Percentiles rank a stretch among this genome's conserved stretches.
phyloP scores from a whole-genome alignment of 2,113 vertebrate species.

The Pogonocichla stellata region DNA sequence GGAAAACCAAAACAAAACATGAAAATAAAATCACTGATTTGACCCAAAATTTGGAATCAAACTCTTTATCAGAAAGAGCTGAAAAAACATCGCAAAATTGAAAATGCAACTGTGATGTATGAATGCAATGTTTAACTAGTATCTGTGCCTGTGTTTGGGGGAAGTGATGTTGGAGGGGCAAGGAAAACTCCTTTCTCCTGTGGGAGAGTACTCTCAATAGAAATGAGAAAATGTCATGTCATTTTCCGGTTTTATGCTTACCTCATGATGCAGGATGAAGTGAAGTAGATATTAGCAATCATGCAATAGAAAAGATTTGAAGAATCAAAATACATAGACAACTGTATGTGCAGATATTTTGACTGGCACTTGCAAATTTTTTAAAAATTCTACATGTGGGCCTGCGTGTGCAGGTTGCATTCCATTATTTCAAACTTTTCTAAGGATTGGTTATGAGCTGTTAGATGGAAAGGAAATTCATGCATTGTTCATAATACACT shows the following conservation, averaged over 20 bases:
- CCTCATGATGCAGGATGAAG: constrained; percentile 17
- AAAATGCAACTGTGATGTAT: neutral
- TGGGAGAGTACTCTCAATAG: neutral
- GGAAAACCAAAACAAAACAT: neutral
- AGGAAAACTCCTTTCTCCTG: neutral
- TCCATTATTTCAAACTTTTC: neutral
- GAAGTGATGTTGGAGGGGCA: neutral
- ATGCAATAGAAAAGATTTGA: neutral
- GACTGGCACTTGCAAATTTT: neutral
- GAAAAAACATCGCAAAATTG: neutral
- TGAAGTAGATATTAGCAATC: neutral
- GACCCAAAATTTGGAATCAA: neutral
- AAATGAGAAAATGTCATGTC: neutral
- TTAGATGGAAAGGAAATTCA: neutral
- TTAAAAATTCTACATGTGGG: neutral
- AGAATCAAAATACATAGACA: neutral
- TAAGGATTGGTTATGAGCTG: neutral
- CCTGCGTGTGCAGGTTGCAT: neutral
- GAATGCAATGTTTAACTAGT: neutral
- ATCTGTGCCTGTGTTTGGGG: neutral
- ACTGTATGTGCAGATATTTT: neutral
- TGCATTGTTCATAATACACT: neutral
- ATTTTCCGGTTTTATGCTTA: constrained; percentile 15
- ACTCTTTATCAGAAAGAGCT: neutral
- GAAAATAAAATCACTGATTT: neutral